Percentiles rank a stretch among this genome's conserved stretches.
These are phyloP conservation scores for Nomada fabriciana DNA, from an alignment of 2,888 invertebrate species.

Conservation along the genomic window DNA sequence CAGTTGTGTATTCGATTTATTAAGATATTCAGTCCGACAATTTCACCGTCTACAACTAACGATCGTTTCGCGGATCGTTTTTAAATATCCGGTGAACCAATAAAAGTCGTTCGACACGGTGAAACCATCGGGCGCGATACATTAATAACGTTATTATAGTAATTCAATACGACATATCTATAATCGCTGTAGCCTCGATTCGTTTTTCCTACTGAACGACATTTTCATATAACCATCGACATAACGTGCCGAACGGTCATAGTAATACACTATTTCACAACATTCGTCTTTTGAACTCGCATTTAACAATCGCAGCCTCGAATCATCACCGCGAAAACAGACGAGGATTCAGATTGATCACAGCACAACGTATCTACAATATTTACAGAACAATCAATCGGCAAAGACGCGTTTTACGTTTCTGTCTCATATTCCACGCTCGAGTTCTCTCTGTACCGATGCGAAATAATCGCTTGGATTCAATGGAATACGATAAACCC, in stretches of 20 bases:
- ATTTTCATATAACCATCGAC: slow-evolving; percentile 49
- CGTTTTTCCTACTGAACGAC: slow-evolving; percentile 62
- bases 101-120: slow-evolving; percentile 61
- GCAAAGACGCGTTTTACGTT: slow-evolving; percentile 63
- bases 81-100: slow-evolving; percentile 25
- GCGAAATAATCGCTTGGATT: background rate
- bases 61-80: slow-evolving; percentile 34
- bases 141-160: slow-evolving; percentile 73
- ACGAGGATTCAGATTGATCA: slow-evolving; percentile 70
- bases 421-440: background rate
- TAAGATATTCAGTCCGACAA: slow-evolving; percentile 72
- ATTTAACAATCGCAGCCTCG: slow-evolving; percentile 70
- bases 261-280: slow-evolving; percentile 64
- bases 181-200: slow-evolving; percentile 65
- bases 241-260: slow-evolving; percentile 56
- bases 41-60: slow-evolving; percentile 63
- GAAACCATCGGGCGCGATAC: slow-evolving; percentile 71
- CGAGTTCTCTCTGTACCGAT: background rate
- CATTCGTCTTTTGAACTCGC: slow-evolving; percentile 54
- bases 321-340: slow-evolving; percentile 64
- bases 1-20: slow-evolving; percentile 73
- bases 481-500: background rate
- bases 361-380: slow-evolving; percentile 75
- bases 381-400: slow-evolving; percentile 73
- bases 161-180: slow-evolving; percentile 69